Evolutionary conservation across 2,113 vertebrate species (phyloP).

Genomic region (Macrotus californicus): DNA sequence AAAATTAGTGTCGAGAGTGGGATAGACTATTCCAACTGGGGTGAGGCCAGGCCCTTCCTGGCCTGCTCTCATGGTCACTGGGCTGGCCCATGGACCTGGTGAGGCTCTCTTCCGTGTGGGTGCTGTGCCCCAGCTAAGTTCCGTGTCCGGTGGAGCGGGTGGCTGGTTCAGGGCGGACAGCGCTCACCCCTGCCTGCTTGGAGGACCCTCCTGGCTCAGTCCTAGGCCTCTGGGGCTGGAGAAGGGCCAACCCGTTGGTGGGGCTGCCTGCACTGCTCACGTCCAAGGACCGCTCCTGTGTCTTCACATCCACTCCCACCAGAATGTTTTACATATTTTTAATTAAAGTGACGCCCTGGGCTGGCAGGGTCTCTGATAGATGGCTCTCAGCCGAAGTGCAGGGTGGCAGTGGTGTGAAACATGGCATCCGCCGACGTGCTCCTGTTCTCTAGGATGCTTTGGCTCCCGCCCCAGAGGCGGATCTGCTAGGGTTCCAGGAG

Average conservation of each 20-base stretch:
- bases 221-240: background rate
- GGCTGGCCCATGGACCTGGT: rapidly evolving
- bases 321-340: conserved; percentile 59
- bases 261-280: background rate
- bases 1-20: background rate
- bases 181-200: rapidly evolving
- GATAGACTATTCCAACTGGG: background rate
- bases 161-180: background rate
- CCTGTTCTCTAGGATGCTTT: background rate
- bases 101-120: background rate
- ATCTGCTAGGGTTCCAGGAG: background rate
- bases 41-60: background rate
- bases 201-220: background rate
- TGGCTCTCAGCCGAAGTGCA: background rate
- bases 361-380: conserved; percentile 46
- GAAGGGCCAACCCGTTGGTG: background rate
- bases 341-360: conserved; percentile 41
- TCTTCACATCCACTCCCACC: conserved; percentile 44
- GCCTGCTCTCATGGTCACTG: background rate
- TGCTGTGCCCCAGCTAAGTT: background rate
- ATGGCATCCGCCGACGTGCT: rapidly evolving
- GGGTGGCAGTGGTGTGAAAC: background rate
- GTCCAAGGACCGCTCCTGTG: background rate
- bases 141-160: rapidly evolving
- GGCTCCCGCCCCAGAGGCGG: background rate